phyloP scores from a whole-genome alignment of 2,888 invertebrate species.

The Dione juno region DNA sequence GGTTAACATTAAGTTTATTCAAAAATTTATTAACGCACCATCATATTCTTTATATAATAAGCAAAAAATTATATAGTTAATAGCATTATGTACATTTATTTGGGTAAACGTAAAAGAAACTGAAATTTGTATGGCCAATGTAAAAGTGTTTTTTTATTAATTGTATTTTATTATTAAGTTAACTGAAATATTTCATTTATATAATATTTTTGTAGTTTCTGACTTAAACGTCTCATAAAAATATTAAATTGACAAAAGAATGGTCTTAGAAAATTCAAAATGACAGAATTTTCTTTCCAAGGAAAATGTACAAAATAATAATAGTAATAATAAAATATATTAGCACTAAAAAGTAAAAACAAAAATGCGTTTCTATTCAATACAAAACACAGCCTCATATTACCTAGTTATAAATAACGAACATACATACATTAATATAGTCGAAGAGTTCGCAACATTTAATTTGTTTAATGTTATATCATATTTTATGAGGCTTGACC shows the following conservation, averaged over 20 bases:
- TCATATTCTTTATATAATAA: slow-evolving; percentile 36
- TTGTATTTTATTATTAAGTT: not conserved
- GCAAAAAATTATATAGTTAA: not conserved
- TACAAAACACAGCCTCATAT: slow-evolving; percentile 36
- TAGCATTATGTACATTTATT: not conserved
- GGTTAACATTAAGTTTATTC: slow-evolving; percentile 8
- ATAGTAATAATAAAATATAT: too few relatives aligned
- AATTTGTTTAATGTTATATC: not conserved
- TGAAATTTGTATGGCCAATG: not conserved
- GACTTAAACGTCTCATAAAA: not conserved
- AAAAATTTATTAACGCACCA: slow-evolving; percentile 33
- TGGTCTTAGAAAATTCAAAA: not conserved
- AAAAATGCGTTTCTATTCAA: not conserved
- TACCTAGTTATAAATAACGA: slow-evolving; percentile 22
- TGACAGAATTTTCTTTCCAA: not conserved
- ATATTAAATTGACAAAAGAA: not conserved
- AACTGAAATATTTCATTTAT: not conserved
- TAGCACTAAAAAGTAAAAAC: not conserved
- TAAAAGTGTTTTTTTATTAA: too few relatives aligned
- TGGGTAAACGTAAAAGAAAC: not conserved
- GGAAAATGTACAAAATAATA: too few relatives aligned
- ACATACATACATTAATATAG: slow-evolving; percentile 15
- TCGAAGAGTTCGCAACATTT: slow-evolving; percentile 18
- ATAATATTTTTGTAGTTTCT: not conserved
- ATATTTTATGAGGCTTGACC: slow-evolving; percentile 10